Percentiles rank a stretch among this genome's conserved stretches.
phyloP scores from a whole-genome alignment of 2,888 invertebrate species.

The Cabera pusaria region DNA sequence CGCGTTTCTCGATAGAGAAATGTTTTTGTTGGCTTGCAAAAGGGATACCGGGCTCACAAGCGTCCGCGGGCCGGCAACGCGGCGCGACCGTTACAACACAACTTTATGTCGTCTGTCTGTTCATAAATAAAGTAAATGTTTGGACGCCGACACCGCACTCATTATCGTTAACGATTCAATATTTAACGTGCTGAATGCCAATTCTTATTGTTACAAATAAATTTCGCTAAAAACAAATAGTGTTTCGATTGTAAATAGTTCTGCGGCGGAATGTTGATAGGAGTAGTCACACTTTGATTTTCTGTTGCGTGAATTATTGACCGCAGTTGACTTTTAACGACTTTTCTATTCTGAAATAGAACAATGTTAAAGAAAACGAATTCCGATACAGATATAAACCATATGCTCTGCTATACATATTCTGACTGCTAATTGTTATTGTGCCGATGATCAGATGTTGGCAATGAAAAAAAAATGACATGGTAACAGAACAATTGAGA shows the following conservation, averaged over 20 bases:
- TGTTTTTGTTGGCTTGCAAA: slow-evolving; percentile 77
- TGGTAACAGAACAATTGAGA: no score
- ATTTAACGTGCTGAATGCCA: slow-evolving; percentile 44
- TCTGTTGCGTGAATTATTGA: slow-evolving; percentile 26
- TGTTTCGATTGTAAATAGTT: slow-evolving; percentile 36
- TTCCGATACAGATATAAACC: slow-evolving; percentile 16
- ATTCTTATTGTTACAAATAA: slow-evolving; percentile 45
- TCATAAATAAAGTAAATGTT: slow-evolving; percentile 47
- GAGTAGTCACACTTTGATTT: slow-evolving; percentile 26
- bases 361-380: slow-evolving; percentile 13
- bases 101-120: slow-evolving; percentile 24
- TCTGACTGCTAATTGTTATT: no score
- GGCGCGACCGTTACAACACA: slow-evolving; percentile 16
- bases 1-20: slow-evolving; percentile 37
- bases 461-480: no score
- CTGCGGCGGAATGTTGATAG: slow-evolving; percentile 27
- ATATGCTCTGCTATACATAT: no score
- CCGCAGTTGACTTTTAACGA: slow-evolving; percentile 31
- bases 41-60: slow-evolving; percentile 22
- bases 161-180: slow-evolving; percentile 46
- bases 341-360: slow-evolving; percentile 26
- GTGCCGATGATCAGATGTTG: no score
- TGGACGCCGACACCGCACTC: slow-evolving; percentile 41
- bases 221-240: slow-evolving; percentile 41
- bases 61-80: slow-evolving; percentile 3